These are phyloP conservation scores for Melipona beecheii DNA, from an alignment of 2,888 invertebrate genomes.

Conservation along the genomic window DNA sequence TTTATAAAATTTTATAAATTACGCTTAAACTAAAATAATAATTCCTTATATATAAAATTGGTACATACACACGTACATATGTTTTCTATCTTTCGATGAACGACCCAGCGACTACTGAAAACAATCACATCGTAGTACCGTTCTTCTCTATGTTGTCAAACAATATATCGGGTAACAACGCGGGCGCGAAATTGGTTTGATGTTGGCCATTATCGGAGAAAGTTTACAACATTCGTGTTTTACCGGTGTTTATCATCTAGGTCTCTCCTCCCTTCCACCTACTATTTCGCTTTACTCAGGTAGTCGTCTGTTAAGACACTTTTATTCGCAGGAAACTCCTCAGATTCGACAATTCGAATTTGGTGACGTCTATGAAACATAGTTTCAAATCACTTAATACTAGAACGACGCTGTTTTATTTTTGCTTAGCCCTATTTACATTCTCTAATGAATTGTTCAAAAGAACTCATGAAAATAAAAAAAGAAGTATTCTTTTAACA, in stretches of 20 bases:
- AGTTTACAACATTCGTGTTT: slow-evolving; percentile 78
- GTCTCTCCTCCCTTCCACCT: slow-evolving; percentile 40
- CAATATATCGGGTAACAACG: slow-evolving; percentile 72
- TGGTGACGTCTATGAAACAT: slow-evolving; percentile 12
- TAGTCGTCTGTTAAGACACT: slow-evolving; percentile 60
- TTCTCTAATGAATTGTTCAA: too few species aligned
- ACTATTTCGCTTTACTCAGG: slow-evolving; percentile 56
- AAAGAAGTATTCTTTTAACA: too few species aligned
- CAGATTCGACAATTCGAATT: slow-evolving; percentile 53
- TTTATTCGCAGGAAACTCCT: slow-evolving; percentile 54
- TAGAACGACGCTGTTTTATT: too few species aligned
- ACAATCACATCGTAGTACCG: background rate
- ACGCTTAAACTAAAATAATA: background rate
- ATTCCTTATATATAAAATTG: too few species aligned
- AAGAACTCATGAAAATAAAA: too few species aligned
- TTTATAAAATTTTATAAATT: background rate
- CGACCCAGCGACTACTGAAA: background rate
- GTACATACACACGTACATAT: too few species aligned
- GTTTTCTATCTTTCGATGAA: background rate
- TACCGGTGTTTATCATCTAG: slow-evolving; percentile 78
- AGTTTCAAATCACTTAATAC: background rate
- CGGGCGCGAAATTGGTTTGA: slow-evolving; percentile 76
- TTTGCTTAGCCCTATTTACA: too few species aligned
- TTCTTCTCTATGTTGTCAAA: slow-evolving; percentile 37
- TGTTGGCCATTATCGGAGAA: slow-evolving; percentile 80